Evolutionary conservation across 2,888 invertebrate species (phyloP).

Genomic region (Hymenopus coronatus): DNA sequence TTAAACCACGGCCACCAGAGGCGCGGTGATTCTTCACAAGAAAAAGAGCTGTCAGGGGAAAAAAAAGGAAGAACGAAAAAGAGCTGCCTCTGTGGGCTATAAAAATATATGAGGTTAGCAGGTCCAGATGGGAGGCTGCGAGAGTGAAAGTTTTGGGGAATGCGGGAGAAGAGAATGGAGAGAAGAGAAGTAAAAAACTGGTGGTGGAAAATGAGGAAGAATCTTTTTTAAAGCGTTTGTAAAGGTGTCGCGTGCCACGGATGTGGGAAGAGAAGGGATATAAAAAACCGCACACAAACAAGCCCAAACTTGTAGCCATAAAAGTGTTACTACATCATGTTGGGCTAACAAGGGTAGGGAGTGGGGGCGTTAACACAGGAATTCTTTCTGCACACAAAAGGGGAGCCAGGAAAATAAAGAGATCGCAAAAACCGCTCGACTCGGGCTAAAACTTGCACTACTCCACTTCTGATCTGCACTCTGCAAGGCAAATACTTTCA

Average conservation of each 20-base stretch:
- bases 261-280: neutral
- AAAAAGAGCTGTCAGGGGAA: neutral
- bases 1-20: neutral
- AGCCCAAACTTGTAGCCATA: neutral
- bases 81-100: neutral
- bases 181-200: neutral
- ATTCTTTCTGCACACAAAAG: neutral
- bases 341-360: neutral
- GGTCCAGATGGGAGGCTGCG: neutral
- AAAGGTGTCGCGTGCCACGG: slow-evolving; percentile 13
- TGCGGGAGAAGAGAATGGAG: neutral
- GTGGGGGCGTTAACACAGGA: neutral
- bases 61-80: neutral
- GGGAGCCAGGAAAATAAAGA: neutral
- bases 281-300: neutral
- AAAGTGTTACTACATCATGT: slow-evolving; percentile 13
- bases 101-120: neutral
- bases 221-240: slow-evolving; percentile 5
- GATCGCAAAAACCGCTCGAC: neutral
- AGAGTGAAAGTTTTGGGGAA: neutral
- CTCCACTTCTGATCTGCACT: too few relatives aligned
- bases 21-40: neutral
- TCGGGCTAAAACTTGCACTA: too few relatives aligned
- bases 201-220: neutral
- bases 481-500: too few relatives aligned